These are phyloP conservation scores for Ameiurus melas DNA, from an alignment of 2,113 vertebrate species.

Conservation along the genomic window DNA sequence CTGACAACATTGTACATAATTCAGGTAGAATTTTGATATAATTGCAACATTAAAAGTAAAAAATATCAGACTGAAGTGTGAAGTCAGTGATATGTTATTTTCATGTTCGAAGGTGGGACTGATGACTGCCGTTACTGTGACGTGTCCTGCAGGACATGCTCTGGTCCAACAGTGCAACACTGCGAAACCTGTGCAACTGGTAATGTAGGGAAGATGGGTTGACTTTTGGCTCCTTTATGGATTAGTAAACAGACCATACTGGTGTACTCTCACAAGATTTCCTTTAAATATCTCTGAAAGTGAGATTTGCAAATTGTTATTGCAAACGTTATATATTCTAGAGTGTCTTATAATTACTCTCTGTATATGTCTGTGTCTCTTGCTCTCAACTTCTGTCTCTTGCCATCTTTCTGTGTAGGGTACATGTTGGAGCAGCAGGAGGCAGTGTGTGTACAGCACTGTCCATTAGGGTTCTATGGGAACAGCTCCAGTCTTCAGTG, in stretches of 20 bases:
- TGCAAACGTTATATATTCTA: neutral
- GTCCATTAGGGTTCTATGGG: constrained; percentile 69
- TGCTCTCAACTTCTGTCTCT: neutral
- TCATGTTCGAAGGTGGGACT: constrained; percentile 54
- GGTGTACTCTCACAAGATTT: neutral
- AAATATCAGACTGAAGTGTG: neutral
- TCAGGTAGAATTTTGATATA: neutral
- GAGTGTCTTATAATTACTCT: neutral
- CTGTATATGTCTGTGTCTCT: neutral
- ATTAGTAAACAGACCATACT: neutral
- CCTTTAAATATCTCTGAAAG: neutral
- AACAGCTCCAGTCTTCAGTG: constrained; percentile 70
- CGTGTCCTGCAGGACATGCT: constrained; percentile 67
- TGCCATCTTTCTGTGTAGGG: constrained; percentile 52
- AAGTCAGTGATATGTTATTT: neutral
- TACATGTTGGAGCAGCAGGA: constrained; percentile 74
- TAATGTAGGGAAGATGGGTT: constrained; percentile 48
- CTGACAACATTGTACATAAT: neutral
- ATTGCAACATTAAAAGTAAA: neutral
- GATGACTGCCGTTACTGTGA: constrained; percentile 63
- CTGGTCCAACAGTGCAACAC: constrained; percentile 68
- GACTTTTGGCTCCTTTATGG: constrained; percentile 11
- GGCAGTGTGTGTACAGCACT: constrained; percentile 68
- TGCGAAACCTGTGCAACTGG: constrained; percentile 70
- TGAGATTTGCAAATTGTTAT: neutral